phyloP scores from a whole-genome alignment of 1,140 invertebrate species.

The Solenopsis invicta region DNA sequence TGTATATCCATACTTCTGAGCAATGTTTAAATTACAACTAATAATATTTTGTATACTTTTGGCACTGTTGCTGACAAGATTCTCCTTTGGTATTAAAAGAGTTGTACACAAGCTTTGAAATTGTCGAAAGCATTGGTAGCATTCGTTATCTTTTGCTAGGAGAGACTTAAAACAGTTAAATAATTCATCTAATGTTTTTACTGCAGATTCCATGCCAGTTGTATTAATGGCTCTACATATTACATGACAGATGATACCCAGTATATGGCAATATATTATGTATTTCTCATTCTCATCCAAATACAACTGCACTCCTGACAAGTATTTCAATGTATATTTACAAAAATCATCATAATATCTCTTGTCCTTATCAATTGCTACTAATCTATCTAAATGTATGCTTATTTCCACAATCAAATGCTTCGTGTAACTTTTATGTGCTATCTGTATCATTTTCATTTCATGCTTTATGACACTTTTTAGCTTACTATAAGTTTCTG shows the following conservation, averaged over 20 bases:
- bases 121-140: constrained; percentile 67
- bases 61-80: constrained; percentile 24
- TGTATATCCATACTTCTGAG: constrained; percentile 47
- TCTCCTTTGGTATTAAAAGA: constrained; percentile 65
- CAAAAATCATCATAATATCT: constrained; percentile 29
- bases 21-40: constrained; percentile 49
- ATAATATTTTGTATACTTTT: constrained; percentile 44
- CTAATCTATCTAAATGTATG: constrained; percentile 14
- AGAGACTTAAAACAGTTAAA: constrained; percentile 56
- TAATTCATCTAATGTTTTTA: constrained; percentile 20
- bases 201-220: not conserved
- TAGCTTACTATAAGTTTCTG: constrained; percentile 35
- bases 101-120: constrained; percentile 66
- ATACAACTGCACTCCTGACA: not conserved
- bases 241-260: constrained; percentile 2
- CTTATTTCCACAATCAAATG: constrained; percentile 53
- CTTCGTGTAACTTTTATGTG: constrained; percentile 43
- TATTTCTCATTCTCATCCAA: constrained; percentile 25
- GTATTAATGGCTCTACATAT: not conserved
- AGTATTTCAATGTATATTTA: constrained; percentile 18
- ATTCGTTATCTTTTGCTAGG: constrained; percentile 63
- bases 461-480: constrained; percentile 55
- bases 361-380: not conserved
- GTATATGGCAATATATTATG: constrained; percentile 8
- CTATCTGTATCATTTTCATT: constrained; percentile 53